These are phyloP conservation scores for Halyomorpha halys DNA, from an alignment of 1,140 invertebrate genomes.

Conservation along the genomic window DNA sequence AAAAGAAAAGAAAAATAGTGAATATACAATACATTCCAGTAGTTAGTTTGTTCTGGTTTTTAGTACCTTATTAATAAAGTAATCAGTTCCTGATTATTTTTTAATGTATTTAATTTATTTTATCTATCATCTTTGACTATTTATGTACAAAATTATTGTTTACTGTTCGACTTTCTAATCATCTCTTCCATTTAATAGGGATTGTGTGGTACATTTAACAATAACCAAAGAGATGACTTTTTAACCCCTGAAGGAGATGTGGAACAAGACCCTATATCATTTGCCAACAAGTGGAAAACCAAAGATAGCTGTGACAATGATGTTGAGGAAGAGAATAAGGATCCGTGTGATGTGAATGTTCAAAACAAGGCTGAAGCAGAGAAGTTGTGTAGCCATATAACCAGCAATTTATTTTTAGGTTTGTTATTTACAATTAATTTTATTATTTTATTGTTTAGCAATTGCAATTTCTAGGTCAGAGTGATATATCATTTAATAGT, in stretches of 20 bases:
- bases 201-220: constrained; percentile 79
- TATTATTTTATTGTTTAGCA: not conserved
- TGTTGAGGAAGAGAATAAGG: constrained; percentile 38
- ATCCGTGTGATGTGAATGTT: constrained; percentile 60
- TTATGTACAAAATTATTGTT: too few relatives aligned
- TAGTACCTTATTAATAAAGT: too few relatives aligned
- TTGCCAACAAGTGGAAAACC: constrained; percentile 83
- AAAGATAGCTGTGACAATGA: constrained; percentile 54
- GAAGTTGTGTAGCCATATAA: constrained; percentile 56
- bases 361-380: constrained; percentile 56
- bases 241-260: constrained; percentile 72
- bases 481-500: too few relatives aligned
- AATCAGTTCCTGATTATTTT: too few relatives aligned
- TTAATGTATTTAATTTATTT: too few relatives aligned
- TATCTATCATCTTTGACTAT: too few relatives aligned
- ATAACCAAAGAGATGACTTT: constrained; percentile 81
- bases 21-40: too few relatives aligned
- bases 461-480: too few relatives aligned
- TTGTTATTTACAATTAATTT: not conserved
- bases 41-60: too few relatives aligned
- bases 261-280: constrained; percentile 59
- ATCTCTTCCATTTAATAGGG: constrained; percentile 40
- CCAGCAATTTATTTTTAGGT: constrained; percentile 56
- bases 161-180: too few relatives aligned
- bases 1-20: too few relatives aligned